These are phyloP conservation scores for Lapara coniferarum DNA, from an alignment of 2,888 invertebrate species.

Conservation along the genomic window DNA sequence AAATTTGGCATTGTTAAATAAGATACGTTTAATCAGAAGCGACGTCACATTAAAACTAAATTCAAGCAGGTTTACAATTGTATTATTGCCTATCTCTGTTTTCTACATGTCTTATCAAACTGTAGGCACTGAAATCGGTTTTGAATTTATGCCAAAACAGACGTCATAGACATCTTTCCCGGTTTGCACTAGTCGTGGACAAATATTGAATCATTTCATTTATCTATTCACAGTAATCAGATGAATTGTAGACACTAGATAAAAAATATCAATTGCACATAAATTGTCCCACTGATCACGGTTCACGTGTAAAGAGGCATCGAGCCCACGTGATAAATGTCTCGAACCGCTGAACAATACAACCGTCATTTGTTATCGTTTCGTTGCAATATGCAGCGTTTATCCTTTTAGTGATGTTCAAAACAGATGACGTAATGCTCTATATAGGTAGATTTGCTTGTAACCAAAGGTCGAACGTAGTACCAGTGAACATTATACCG, in stretches of 20 bases:
- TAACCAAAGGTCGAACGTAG: neutral
- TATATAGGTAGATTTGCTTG: slow-evolving; percentile 1
- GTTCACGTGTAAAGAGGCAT: neutral
- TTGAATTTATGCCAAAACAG: neutral
- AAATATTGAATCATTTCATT: too few relatives aligned
- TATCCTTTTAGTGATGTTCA: slow-evolving; percentile 2
- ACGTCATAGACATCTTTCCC: neutral
- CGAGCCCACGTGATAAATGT: neutral
- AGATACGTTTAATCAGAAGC: neutral
- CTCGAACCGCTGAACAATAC: neutral
- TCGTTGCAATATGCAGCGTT: neutral
- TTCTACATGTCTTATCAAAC: neutral
- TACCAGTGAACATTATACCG: too few relatives aligned
- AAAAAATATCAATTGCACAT: neutral
- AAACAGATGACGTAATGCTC: neutral
- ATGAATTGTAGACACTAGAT: too few relatives aligned
- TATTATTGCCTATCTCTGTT: neutral
- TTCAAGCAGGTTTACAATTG: neutral
- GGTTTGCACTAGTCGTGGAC: too few relatives aligned
- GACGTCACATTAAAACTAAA: neutral
- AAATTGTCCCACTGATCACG: neutral
- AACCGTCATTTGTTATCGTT: slow-evolving; percentile 11
- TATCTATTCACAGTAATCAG: too few relatives aligned
- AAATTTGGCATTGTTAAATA: too few relatives aligned
- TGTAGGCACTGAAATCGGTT: neutral